Evolutionary conservation across 30 jellyfish, hydroid and myxozoan genomes (phyloP).

Genomic region (Hydractinia echinata): DNA sequence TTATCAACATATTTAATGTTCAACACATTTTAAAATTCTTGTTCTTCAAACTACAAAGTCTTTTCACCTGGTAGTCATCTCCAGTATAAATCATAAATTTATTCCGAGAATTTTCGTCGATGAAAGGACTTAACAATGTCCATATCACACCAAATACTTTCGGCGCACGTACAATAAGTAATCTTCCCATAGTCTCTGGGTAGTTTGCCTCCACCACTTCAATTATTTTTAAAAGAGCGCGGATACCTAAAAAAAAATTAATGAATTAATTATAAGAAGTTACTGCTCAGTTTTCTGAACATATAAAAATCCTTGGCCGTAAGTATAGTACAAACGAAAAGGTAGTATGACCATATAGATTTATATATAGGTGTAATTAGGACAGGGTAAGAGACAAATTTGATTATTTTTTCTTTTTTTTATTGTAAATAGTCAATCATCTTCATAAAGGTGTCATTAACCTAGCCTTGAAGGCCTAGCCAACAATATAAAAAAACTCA

Average conservation of each 20-base stretch:
- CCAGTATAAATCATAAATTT: slow-evolving; percentile 94
- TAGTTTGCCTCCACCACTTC: slow-evolving; percentile 98
- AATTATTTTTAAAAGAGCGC: slow-evolving; percentile 87
- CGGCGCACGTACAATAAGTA: slow-evolving; percentile 94
- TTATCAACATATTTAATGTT: no score
- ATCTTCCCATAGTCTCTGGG: slow-evolving; percentile 97
- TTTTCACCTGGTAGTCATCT: slow-evolving; percentile 87
- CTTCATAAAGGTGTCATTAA: no score
- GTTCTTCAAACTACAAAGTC: no score
- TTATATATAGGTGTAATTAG: no score
- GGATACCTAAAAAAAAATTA: slow-evolving; percentile 58
- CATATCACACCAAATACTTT: slow-evolving; percentile 97
- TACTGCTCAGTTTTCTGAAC: no score
- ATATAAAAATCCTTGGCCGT: neutral
- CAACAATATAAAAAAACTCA: no score
- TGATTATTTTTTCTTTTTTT: no score
- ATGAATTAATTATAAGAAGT: neutral
- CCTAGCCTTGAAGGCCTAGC: no score
- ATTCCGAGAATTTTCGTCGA: slow-evolving; percentile 88
- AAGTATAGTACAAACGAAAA: neutral
- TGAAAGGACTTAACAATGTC: slow-evolving; percentile 91
- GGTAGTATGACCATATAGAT: neutral
- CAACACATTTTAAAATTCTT: no score
- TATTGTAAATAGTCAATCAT: no score
- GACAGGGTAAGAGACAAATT: no score